Conservation (phyloP, 2,113 vertebrate species). For the Myanophis thanlyinensis region DNA sequence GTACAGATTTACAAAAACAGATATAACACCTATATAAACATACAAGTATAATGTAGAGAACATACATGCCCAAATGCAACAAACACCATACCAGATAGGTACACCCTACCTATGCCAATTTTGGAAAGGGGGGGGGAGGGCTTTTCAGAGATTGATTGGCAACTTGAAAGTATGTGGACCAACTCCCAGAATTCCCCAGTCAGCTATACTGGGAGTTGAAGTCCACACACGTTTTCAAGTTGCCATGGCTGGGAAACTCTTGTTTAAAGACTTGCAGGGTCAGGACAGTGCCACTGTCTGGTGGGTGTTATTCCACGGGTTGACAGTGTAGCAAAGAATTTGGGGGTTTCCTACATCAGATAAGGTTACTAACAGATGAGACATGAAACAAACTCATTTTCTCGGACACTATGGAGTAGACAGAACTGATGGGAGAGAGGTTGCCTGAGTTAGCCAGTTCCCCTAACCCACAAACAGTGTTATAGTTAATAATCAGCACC, state of each 20-base stretch:
- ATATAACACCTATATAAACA: not conserved
- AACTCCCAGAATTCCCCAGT: not conserved
- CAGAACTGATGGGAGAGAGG: not conserved
- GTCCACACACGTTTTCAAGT: not conserved
- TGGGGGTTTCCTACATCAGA: not conserved
- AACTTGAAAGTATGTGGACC: not conserved
- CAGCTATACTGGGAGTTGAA: no score
- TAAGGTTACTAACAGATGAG: not conserved
- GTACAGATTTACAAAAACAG: not conserved
- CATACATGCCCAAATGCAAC: not conserved
- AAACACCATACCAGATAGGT: not conserved
- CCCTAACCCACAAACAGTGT: not conserved
- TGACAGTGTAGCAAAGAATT: not conserved
- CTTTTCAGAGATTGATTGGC: not conserved
- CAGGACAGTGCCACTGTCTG: not conserved
- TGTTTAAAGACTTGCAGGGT: not conserved
- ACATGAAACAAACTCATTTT: not conserved
- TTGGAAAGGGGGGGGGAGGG: no score
- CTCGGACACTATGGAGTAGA: not conserved
- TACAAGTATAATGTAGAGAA: not conserved
- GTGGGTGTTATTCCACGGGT: not conserved
- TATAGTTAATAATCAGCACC: not conserved
- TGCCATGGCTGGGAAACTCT: not conserved
- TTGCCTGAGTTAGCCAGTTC: not conserved
- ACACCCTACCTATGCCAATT: not conserved